Evolutionary conservation across 2,113 vertebrate genomes (phyloP), one percentile per base, ranked within the genome.

Genomic region (Corythaixoides concolor): DNA sequence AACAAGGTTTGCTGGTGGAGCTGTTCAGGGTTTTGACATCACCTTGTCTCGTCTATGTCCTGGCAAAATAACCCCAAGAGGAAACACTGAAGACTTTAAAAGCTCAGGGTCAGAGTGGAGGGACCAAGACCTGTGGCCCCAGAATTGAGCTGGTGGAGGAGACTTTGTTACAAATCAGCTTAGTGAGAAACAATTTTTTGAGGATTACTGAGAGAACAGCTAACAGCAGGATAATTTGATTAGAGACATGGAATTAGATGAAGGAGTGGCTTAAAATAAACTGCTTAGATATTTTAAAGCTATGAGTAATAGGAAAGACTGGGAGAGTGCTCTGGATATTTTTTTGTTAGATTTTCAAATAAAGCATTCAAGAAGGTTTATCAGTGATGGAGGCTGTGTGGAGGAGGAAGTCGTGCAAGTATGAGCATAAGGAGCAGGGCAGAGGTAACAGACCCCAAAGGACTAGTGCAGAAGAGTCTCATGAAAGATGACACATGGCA

Each of bases 81-180:
- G 49, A 79, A 96, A 41, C 4, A 6, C 35, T 35, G 41, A 91
- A 85, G 39, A 28, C 10, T 52, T 60, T 39, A 49, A 45, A 95
- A 90, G 28, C 17, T 86, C 53, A 43, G 56, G 64, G 47, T 85
- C 59, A 88, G 62, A 23, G 60, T 50, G 35, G 39, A 82, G 23
- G 22, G 23, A n/a, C 32, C 59, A 52, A 94, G 43, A 76, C 69
- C 45, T 56, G 43, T 74, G 81, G 75, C 21, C 60, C 15, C 70
- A 95, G 66, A 10, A 24, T 1, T 33, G 13, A 49, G 62, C 15
- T 66, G 75, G 19, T 47, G 68, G 16, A 92, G 11, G 15, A 96
- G 69, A 76, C 88, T 95, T 96, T 64, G 85, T 94, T 95, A 95
- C 67, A 88, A 93, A 98, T 96, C 95, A 97, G 94, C 88, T 97